Base-by-base conservation (phyloP, 2,797 vertebrate genomes). In the Tauraco hartlaubi region DNA sequence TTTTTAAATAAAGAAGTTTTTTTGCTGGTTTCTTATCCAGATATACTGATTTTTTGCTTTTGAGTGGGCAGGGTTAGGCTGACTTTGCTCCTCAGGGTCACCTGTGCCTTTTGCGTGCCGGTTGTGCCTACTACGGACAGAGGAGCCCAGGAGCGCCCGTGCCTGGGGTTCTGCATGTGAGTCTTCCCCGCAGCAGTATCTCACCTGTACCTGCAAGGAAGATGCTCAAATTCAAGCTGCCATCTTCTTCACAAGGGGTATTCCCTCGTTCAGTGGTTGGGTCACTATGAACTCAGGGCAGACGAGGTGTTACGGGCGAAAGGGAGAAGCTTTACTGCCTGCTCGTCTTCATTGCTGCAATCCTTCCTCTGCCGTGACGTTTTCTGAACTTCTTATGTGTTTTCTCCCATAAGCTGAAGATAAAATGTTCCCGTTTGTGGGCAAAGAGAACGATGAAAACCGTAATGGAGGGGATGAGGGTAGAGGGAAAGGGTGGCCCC, bases 281-380 rank as follows among this genome's bases (percentile, higher is more conserved):
- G 15, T 26, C 25, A 8, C 46, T 31, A 7, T 14, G 22, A 67
- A 69, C n/a, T 56, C 2, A 0, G 55, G 68, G 49, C 12, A 67
- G 56, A 56, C 0, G 1, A 71, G 29, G 21, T 19, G 7, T 68
- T 66, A 35, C 0, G 2, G 31, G 44, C 55, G 37, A 74, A 82
- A 1, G 4, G 35, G 17, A 77, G 48, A 85, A 31, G 14, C 44
- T 69, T 75, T 88, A 16, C 76, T 56, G 41, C 33, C 37, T n/a
- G 5, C 12, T 22, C 23, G 4, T 54, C 59, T 71, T 48, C 22
- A 18, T 8, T 59, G 54, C 88, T 31, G n/a, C 68, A 51, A 8
- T n/a, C 17, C 12, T 82, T 58, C 51, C 76, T 37, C 49, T 46
- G 51, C 35, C 15, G 14, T 39, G 58, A 31, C 0, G 3, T 26